Percentiles rank a stretch among this genome's conserved stretches.
phyloP scores from a whole-genome alignment of 2,797 vertebrate genomes.

The Pristis pectinata region DNA sequence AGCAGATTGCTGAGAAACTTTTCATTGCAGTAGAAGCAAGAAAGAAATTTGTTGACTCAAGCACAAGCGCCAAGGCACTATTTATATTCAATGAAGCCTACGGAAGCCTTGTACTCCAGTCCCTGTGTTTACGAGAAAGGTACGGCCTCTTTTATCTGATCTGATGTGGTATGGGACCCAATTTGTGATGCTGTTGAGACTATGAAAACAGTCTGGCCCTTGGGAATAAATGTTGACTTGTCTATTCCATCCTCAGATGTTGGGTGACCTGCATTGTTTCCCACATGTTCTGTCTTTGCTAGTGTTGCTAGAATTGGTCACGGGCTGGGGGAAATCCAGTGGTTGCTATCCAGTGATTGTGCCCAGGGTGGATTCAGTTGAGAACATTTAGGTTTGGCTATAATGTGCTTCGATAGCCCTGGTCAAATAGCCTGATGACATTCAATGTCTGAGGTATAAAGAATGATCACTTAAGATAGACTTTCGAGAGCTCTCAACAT shows the following conservation, averaged over 20 bases:
- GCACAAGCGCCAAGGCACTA: constrained; percentile 68
- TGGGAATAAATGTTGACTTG: neutral
- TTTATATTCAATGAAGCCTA: constrained; percentile 85
- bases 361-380: neutral
- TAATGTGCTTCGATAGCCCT: neutral
- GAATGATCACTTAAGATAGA: neutral
- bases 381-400: neutral
- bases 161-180: neutral
- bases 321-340: neutral
- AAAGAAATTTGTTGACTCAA: constrained; percentile 74
- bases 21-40: constrained; percentile 82
- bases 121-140: constrained; percentile 82
- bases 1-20: constrained; percentile 84
- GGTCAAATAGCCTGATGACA: neutral
- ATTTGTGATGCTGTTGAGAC: neutral
- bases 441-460: neutral
- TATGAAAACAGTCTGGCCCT: neutral
- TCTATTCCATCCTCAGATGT: neutral
- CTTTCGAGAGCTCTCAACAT: neutral
- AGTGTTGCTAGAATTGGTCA: neutral
- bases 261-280: neutral
- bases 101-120: constrained; percentile 76
- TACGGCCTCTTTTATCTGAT: constrained; percentile 46
- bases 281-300: neutral
- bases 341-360: neutral